These are phyloP conservation scores for Timema cristinae DNA, from an alignment of 2,888 invertebrate species.

Conservation along the genomic window DNA sequence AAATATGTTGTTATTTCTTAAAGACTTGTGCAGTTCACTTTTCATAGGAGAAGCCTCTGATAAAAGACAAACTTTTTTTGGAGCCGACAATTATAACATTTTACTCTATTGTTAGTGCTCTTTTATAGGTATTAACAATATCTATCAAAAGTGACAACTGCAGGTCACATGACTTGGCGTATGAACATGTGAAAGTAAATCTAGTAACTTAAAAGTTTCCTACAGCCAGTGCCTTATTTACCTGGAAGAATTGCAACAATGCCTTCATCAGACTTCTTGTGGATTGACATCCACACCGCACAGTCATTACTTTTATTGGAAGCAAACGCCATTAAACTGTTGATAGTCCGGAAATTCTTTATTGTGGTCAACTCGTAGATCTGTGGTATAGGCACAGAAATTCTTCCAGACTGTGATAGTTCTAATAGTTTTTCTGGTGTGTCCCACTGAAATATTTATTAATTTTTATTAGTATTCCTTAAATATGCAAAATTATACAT, in stretches of 20 bases:
- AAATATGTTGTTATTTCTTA: background rate
- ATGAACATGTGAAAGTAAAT: too few species aligned
- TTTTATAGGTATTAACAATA: too few species aligned
- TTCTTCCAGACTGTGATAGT: conserved; percentile 43
- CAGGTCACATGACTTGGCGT: background rate
- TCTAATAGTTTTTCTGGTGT: conserved; percentile 52
- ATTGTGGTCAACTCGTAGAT: conserved; percentile 67
- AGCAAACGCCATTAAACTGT: conserved; percentile 57
- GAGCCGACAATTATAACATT: too few species aligned
- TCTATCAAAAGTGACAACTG: background rate
- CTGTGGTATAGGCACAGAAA: conserved; percentile 69
- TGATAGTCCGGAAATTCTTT: conserved; percentile 52
- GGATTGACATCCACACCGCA: conserved; percentile 54
- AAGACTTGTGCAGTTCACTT: background rate
- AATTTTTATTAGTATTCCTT: too few species aligned
- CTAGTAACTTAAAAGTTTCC: background rate
- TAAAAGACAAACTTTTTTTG: too few species aligned
- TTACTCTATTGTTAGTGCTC: too few species aligned
- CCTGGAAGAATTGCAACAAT: conserved; percentile 57
- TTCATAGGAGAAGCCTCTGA: background rate
- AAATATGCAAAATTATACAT: too few species aligned
- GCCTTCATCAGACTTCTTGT: conserved; percentile 56
- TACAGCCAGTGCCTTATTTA: conserved; percentile 35
- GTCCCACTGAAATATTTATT: conserved; percentile 56
- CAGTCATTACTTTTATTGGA: conserved; percentile 50